Base-by-base conservation (phyloP, 2,113 vertebrate genomes). In the Istiophorus platypterus region DNA sequence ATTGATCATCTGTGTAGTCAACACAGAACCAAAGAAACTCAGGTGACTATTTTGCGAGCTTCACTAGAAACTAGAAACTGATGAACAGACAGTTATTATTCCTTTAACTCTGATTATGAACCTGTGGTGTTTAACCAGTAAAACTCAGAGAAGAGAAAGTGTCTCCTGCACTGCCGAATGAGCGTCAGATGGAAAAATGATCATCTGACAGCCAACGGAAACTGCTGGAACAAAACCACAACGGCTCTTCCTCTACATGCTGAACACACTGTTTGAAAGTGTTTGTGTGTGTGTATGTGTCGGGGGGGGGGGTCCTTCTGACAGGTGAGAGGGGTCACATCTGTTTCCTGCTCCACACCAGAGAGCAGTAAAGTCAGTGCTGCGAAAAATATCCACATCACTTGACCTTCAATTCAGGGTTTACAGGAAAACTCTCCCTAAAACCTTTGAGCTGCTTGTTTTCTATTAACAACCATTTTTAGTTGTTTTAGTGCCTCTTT, bases 301-400 rank as follows among this genome's bases (percentile, higher is more conserved):
- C 15, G 47, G 63, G 47, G 77, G 80, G 84, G 76, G 31, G 90
- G 92, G 76, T 63, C 64, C 64, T 1, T 73, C 56, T 76, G 81
- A 90, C 89, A 92, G 92, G 88, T 91, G 92, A 92, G 90, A 84
- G 92, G 90, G 88, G 87, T 85, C 86, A 88, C 90, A 92, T 94
- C 90, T 93, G 93, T 92, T 94, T 94, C 93, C 93, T 93, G 90
- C 75, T 76, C 84, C 76, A 76, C 74, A 79, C 57, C 42, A 82
- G 64, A 80, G 77, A 77, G 8, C 80, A 73, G 69, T 59, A 56
- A 81, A 78, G 62, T 63, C 39, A 24, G 20, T 11, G 6, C 49
- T 57, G 69, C 71, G 72, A 9, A 64, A 80, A 88, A 59, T 68
- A 80, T 3, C 42, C 56, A 56, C 52, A 49, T 79, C 66, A 58